Evolutionary conservation across 92 coral and sea anemone genomes (phyloP).

Genomic region (Parazoanthus atlanticus): DNA sequence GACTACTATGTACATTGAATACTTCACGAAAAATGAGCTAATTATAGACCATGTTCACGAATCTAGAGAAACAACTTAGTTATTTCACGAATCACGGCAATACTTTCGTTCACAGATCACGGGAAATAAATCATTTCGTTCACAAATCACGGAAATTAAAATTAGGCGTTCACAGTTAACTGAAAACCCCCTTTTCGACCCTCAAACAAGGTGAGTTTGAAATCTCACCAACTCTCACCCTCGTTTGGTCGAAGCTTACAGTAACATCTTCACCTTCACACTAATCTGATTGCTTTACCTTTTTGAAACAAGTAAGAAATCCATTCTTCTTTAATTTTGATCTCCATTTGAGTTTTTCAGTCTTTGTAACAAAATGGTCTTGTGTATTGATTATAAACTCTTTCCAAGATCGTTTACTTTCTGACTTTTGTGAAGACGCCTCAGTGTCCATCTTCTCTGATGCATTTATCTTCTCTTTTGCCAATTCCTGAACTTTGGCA

Average conservation of each 20-base stretch:
- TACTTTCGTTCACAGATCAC: no score
- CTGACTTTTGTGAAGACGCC: background rate
- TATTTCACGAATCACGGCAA: no score
- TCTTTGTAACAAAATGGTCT: slow-evolving; percentile 19
- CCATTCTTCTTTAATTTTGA: slow-evolving; percentile 5
- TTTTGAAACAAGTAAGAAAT: slow-evolving; percentile 23
- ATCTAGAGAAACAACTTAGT: no score
- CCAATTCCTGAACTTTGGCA: slow-evolving; percentile 35
- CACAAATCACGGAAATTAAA: no score
- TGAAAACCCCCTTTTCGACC: no score
- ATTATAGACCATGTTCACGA: no score
- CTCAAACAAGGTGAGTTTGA: no score
- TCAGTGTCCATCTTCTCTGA: background rate
- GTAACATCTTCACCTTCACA: no score
- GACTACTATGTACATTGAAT: no score
- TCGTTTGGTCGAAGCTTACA: background rate
- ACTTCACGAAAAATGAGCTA: no score
- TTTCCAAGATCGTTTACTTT: slow-evolving; percentile 20
- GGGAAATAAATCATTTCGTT: no score
- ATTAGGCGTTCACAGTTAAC: no score
- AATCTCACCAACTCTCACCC: background rate
- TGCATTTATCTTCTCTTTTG: slow-evolving; percentile 1
- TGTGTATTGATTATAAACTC: slow-evolving; percentile 34
- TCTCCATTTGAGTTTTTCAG: slow-evolving; percentile 24
- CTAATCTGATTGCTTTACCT: background rate